phyloP scores from a whole-genome alignment of 2,113 vertebrate species.

The Bubo scandiacus region DNA sequence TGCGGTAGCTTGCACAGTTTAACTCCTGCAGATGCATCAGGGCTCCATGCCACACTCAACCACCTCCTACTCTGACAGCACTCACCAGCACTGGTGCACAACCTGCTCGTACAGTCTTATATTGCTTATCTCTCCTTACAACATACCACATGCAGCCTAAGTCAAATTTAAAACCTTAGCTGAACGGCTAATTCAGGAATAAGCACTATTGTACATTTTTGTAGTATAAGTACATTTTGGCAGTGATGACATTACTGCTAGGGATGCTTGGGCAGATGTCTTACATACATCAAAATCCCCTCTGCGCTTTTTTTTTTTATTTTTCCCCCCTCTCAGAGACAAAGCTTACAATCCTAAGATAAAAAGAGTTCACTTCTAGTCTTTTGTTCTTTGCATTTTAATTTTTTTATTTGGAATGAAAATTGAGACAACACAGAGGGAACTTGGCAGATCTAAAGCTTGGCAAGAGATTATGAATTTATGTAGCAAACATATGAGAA shows the following conservation, averaged over 20 bases:
- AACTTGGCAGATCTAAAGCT: constrained; percentile 32
- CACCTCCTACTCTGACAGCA: neutral
- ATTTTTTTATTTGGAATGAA: constrained; percentile 31
- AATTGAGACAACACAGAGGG: constrained; percentile 42
- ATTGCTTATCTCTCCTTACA: neutral
- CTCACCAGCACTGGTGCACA: neutral
- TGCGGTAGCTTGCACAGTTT: neutral
- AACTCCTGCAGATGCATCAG: neutral
- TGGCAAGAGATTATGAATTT: constrained; percentile 49
- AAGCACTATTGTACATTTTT: neutral
- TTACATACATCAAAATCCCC: neutral
- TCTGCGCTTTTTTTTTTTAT: neutral
- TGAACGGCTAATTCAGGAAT: neutral
- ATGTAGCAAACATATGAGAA: constrained; percentile 42
- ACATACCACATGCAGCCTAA: neutral
- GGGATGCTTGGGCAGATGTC: neutral
- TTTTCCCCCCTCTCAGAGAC: neutral
- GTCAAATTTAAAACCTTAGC: neutral
- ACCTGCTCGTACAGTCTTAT: neutral
- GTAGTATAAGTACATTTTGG: neutral
- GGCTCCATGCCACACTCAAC: neutral
- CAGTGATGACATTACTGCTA: neutral
- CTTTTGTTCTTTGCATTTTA: neutral
- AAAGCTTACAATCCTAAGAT: neutral
- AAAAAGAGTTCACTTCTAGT: neutral